phyloP scores from a whole-genome alignment of 2,113 vertebrate genomes.

The Aegithalos caudatus region DNA sequence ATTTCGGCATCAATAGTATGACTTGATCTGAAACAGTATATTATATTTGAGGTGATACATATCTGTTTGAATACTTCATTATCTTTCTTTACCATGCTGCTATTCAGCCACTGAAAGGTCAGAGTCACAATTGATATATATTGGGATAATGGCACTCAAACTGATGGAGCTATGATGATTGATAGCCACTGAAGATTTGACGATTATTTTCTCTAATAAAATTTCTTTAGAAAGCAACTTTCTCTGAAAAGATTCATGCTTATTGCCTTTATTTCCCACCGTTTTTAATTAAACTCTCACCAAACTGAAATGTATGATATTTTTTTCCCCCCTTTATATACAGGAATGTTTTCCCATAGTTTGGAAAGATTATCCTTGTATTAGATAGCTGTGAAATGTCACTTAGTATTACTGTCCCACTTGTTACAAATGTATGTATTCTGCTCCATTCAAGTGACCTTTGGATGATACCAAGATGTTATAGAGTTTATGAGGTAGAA shows the following conservation, averaged over 20 bases:
- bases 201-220: neutral
- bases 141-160: neutral
- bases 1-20: neutral
- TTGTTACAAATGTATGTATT: neutral
- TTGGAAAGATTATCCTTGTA: neutral
- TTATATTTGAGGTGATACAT: neutral
- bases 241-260: neutral
- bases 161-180: neutral
- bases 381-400: neutral
- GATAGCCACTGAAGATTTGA: neutral
- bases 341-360: neutral
- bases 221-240: neutral
- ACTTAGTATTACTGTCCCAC: neutral
- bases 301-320: neutral
- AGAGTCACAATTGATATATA: neutral
- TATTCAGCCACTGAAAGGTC: neutral
- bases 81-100: neutral
- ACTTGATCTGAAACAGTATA: neutral
- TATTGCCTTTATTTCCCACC: neutral
- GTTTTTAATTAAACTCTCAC: neutral
- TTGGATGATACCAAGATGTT: slow-evolving; percentile 25
- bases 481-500: slow-evolving; percentile 17
- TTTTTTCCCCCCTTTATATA: neutral
- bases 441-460: neutral
- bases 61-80: neutral